Evolutionary conservation across 1,140 invertebrate species (phyloP).

Genomic region (Danaus melanippus): DNA sequence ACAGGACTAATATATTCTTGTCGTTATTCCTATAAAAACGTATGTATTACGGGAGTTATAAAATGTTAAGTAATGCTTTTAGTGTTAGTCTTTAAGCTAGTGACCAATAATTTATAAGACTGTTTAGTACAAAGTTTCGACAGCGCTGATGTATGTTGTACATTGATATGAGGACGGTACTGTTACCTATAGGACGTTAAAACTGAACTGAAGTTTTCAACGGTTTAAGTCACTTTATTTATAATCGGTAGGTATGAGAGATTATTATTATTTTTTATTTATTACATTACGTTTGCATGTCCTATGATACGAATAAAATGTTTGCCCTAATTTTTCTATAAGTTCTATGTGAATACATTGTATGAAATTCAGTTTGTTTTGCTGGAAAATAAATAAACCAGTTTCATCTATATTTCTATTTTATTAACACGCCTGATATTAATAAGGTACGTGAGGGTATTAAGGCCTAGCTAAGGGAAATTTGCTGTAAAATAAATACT

Average conservation of each 20-base stretch:
- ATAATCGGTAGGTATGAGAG: conserved; percentile 34
- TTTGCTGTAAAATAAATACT: too few species aligned
- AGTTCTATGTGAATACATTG: background rate
- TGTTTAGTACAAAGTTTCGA: conserved; percentile 57
- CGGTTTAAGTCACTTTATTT: conserved; percentile 49
- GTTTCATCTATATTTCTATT: conserved; percentile 15
- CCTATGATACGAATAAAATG: too few species aligned
- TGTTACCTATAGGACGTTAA: conserved; percentile 53
- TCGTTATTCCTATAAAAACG: background rate
- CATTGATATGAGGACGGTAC: conserved; percentile 38
- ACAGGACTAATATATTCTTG: background rate
- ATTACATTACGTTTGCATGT: conserved; percentile 16
- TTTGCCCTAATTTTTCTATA: background rate
- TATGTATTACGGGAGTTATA: background rate
- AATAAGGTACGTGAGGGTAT: too few species aligned
- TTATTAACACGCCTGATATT: conserved; percentile 3
- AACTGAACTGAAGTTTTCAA: conserved; percentile 21
- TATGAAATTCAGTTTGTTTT: conserved; percentile 16
- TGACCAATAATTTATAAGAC: conserved; percentile 65
- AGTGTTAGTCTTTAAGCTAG: conserved; percentile 21
- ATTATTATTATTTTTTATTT: conserved; percentile 51
- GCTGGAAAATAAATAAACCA: conserved; percentile 24
- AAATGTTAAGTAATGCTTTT: background rate
- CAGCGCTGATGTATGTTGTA: conserved; percentile 23
- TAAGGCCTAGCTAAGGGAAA: too few species aligned